Conservation (phyloP, 2,113 vertebrate genomes). For the Perognathus longimembris region DNA sequence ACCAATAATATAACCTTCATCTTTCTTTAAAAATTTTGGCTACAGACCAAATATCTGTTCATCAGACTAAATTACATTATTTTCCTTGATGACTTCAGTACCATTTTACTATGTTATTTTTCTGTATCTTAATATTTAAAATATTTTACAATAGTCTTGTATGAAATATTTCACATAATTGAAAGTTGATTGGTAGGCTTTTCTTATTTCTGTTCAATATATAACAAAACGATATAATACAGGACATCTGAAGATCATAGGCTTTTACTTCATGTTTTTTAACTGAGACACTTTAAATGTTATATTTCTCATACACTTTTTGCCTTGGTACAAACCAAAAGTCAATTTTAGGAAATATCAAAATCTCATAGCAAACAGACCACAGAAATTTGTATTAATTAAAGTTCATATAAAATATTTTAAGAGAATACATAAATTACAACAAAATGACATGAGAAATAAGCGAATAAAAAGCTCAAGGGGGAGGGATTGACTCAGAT, state of each 20-base stretch:
- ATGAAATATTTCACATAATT: background rate
- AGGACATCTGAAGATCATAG: background rate
- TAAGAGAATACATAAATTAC: background rate
- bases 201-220: conserved; percentile 33
- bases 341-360: conserved; percentile 27
- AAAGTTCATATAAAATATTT: background rate
- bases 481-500: background rate
- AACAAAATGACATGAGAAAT: background rate
- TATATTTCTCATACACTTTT: background rate
- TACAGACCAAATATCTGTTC: background rate
- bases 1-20: background rate
- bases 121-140: background rate
- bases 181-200: background rate
- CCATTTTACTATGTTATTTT: background rate
- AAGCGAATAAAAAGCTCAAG: background rate
- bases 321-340: background rate
- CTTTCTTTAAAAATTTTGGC: background rate
- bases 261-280: conserved; percentile 14
- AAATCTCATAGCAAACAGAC: conserved; percentile 5
- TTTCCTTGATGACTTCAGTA: background rate
- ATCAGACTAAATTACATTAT: background rate
- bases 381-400: background rate
- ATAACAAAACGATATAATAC: background rate
- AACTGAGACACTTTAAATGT: conserved; percentile 39
- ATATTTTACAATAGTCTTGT: conserved; percentile 34